Conservation (phyloP, 1,140 invertebrate genomes). For the Hycleus phaleratus region DNA sequence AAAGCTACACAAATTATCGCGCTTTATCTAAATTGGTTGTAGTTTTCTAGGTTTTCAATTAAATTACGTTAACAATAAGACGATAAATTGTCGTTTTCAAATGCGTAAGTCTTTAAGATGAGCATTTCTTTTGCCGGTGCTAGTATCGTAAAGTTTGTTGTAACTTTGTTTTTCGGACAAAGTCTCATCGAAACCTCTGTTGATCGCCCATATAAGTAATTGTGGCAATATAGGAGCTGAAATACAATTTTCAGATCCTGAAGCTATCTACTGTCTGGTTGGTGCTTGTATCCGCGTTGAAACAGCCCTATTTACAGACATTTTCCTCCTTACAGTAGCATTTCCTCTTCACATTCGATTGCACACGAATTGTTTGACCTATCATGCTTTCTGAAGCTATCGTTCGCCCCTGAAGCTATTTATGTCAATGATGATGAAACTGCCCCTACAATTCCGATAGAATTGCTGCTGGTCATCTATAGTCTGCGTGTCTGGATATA, state of each 20-base stretch:
- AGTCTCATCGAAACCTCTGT: too few species aligned
- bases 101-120: too few species aligned
- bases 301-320: conserved; percentile 39
- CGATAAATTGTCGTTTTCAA: too few species aligned
- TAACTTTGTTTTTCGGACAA: too few species aligned
- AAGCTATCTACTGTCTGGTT: conserved; percentile 4
- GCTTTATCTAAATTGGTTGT: too few species aligned
- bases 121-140: too few species aligned
- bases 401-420: conserved; percentile 26
- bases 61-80: too few species aligned
- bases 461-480: background rate
- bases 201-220: too few species aligned
- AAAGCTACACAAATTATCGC: background rate
- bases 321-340: conserved; percentile 40
- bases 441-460: conserved; percentile 20
- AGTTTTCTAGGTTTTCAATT: too few species aligned
- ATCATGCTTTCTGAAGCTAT: conserved; percentile 26
- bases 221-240: too few species aligned
- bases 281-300: conserved; percentile 29
- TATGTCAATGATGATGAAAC: conserved; percentile 28
- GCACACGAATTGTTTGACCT: conserved; percentile 39
- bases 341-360: conserved; percentile 40
- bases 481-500: background rate
- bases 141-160: too few species aligned
- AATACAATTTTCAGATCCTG: too few species aligned